Evolutionary conservation across 37 sponge, comb jelly and placozoan species (phyloP), one percentile per base, ranked within the genome.

Genomic region (Chondrilla cf. caribensis): DNA sequence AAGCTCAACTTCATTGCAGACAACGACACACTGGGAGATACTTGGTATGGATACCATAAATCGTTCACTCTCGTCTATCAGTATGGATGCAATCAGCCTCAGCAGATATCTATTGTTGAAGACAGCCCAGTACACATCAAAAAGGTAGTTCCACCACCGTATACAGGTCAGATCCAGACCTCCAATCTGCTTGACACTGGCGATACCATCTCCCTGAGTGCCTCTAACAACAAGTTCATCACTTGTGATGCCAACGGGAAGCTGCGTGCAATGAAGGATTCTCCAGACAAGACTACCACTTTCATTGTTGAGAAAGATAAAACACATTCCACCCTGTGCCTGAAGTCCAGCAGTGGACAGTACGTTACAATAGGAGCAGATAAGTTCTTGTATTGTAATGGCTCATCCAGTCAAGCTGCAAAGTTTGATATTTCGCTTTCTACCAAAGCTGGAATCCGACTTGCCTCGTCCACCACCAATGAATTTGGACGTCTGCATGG

Each of bases 11-110:
- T n/a, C n/a, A n/a, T n/a, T n/a, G n/a, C n/a, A n/a, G n/a, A n/a
- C n/a, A n/a, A n/a, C n/a, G n/a, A n/a, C 15, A 15, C 18, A n/a
- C n/a, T n/a, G 58, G 58, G 58, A n/a, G n/a, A n/a, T n/a, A n/a
- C n/a, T n/a, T n/a, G n/a, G n/a, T n/a, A n/a, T n/a, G n/a, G n/a
- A n/a, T n/a, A n/a, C n/a, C n/a, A n/a, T n/a, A n/a, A n/a, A n/a
- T n/a, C n/a, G n/a, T n/a, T n/a, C n/a, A n/a, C n/a, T n/a, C n/a
- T n/a, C n/a, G n/a, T n/a, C n/a, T n/a, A n/a, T n/a, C n/a, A n/a
- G n/a, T n/a, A 18, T 55, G 58, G 58, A 21, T n/a, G 76, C 42
- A 73, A 73, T 35, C 42, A 36, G n/a, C 76, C 76, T 37, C 76
- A 35, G 76, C 29, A 8, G 9, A 73, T 24, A 35, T 7, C 36